Base-by-base conservation (phyloP, 2,888 invertebrate genomes). In the Drosophila emarginata region DNA sequence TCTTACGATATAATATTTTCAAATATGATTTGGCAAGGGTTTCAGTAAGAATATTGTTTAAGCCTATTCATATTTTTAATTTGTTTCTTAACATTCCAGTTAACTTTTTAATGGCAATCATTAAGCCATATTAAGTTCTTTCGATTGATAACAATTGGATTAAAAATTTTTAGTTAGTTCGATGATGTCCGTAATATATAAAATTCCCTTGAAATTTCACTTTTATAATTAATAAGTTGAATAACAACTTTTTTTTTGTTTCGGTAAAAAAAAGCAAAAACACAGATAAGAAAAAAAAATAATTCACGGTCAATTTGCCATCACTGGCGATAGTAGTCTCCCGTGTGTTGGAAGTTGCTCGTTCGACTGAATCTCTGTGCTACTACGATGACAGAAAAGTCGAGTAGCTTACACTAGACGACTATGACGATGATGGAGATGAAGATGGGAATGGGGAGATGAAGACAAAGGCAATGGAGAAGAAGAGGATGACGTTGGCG, bases 401-500 rank as follows among this genome's bases (percentile, higher is more conserved):
- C 74, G 76, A 77, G 77, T 74, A 77, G 64, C 76, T 60, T 60
- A 58, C 63, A 64, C 57, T 60, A 71, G 56, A 72, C 28, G 76
- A 56, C 64, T 73, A 54, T 52, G 69, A 50, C 36, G 58, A 59
- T 39, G 64, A 26, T 28, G 63, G 15, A 9, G 56, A n/a, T 36
- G 66, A n/a, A 62, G 21, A 45, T 9, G 12, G 18, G 18, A 6
- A 18, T 12, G 12, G 12, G 18, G 11, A 32, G 57, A 21, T 50
- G 56, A 51, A 40, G 78, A 28, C 36, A 58, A 60, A 40, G 67
- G 51, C 63, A 40, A 14, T 52, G 60, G 51, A 58, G 40, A 18
- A 61, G 60, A 37, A 56, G 50, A 4, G 9, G 59, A 45, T 54
- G 39, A 12, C 50, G 26, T 64, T 65, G 67, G 45, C 76, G 78